Base-by-base conservation (phyloP, 2,113 vertebrate species). In the Muscicapa adusta region DNA sequence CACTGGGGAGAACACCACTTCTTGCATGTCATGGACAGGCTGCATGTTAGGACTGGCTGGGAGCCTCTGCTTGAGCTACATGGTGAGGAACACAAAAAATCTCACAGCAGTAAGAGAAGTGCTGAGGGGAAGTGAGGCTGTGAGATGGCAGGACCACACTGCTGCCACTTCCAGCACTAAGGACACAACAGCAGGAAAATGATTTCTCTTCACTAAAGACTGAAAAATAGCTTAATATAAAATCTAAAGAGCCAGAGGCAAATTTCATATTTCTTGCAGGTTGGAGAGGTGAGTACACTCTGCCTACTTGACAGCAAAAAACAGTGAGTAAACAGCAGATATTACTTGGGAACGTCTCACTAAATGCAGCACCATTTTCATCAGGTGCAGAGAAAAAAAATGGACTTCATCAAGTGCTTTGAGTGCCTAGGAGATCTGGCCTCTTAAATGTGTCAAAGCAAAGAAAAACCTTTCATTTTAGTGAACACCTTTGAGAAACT, bases 211-310 rank as follows among this genome's bases (percentile, higher is more conserved):
- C 43, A 61, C 73, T 91, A 61, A 96, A 91, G 63, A 92, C 72
- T 95, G 80, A 97, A 97, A 98, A 97, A 96, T 85, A 94, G 84
- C 66, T 97, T 96, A 96, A 96, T 97, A 95, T 91, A 93, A 97
- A 95, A 96, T 87, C 85, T 82, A 92, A 95, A 90, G 81, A 79
- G 86, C 95, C 85, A 57, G 85, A 94, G 79, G 97, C 90, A 96
- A 92, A 96, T 92, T 95, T 96, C 63, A 85, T 95, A 91, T 81
- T 96, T 97, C 74, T 91, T 95, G 79, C 10, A 93, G 71, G 56
- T 77, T 86, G 29, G 34, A 87, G n/a, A 92, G 33, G 26, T 63
- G 93, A 82, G 48, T 80, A 93, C 71, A 74, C 47, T 93, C 81
- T 85, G 75, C 48, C 51, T 22, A 16, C 91, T 91, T 81, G 95